These are phyloP conservation scores for Menidia menidia DNA, from an alignment of 2,797 vertebrate genomes.

Conservation along the genomic window DNA sequence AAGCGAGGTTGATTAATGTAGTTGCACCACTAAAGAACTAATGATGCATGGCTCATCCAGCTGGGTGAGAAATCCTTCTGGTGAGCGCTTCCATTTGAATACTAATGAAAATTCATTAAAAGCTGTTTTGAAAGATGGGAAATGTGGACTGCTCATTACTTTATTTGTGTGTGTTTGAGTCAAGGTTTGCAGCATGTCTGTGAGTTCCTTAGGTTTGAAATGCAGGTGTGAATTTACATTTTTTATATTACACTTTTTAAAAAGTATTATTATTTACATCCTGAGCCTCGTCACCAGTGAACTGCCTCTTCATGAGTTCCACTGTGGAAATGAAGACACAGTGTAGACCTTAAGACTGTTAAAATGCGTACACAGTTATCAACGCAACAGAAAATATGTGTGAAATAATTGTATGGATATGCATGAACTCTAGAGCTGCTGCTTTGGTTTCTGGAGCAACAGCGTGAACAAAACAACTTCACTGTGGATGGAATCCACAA, in stretches of 20 bases:
- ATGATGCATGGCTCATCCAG: slow-evolving; percentile 46
- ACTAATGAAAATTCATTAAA: slow-evolving; percentile 58
- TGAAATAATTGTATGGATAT: not conserved
- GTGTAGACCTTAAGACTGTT: too few relatives aligned
- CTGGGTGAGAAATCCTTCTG: slow-evolving; percentile 28
- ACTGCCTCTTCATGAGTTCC: not conserved
- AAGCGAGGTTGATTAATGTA: slow-evolving; percentile 32
- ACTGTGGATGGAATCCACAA: not conserved
- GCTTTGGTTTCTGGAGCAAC: not conserved
- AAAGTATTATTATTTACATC: not conserved
- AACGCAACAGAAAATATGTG: not conserved
- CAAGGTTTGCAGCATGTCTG: slow-evolving; percentile 19
- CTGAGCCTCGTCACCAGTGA: not conserved
- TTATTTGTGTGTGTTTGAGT: not conserved
- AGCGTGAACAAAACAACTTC: not conserved
- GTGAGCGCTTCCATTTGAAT: slow-evolving; percentile 12
- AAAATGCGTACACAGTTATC: too few relatives aligned
- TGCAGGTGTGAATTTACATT: too few relatives aligned
- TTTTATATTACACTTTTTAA: too few relatives aligned
- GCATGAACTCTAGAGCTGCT: too few relatives aligned
- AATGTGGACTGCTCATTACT: slow-evolving; percentile 16
- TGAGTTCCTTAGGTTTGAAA: not conserved
- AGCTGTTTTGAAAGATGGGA: slow-evolving; percentile 34
- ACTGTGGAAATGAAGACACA: too few relatives aligned
- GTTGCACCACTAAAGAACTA: slow-evolving; percentile 27